A percentile compares a stretch with the other conserved stretches of the same genome.
Conservation (phyloP, 2,888 invertebrate species). For the Macroteleia sp. region DNA sequence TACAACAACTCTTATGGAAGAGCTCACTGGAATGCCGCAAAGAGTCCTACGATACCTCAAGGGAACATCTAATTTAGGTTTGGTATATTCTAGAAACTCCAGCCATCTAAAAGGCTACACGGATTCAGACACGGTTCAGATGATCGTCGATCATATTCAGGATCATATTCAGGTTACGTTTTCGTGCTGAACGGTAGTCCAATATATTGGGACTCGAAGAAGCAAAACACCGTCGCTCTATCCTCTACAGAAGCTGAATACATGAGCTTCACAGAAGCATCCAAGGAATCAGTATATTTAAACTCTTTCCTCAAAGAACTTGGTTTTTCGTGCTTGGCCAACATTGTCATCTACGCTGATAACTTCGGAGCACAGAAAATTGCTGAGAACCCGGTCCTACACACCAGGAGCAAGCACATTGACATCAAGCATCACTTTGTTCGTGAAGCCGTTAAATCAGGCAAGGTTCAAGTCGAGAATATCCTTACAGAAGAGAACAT, state of each 20-base stretch:
- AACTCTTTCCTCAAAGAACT: background rate
- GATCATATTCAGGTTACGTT: background rate
- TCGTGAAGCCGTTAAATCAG: background rate
- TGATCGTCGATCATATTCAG: background rate
- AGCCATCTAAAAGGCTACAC: background rate
- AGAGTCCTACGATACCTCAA: slow-evolving; percentile 10
- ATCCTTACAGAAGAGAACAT: background rate
- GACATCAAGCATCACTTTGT: slow-evolving; percentile 1
- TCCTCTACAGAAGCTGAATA: slow-evolving; percentile 4
- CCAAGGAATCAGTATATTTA: background rate
- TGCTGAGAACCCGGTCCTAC: background rate
- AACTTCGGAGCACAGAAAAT: background rate
- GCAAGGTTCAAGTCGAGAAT: background rate
- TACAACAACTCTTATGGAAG: slow-evolving; percentile 14
- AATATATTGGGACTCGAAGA: slow-evolving; percentile 4
- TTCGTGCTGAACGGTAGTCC: background rate
- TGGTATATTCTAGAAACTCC: background rate
- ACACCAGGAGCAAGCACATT: background rate
- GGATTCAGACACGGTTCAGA: slow-evolving; percentile 1
- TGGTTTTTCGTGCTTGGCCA: background rate
- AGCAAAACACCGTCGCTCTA: slow-evolving; percentile 2
- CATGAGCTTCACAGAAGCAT: background rate
- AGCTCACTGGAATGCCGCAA: slow-evolving; percentile 4
- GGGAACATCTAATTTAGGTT: slow-evolving; percentile 1
- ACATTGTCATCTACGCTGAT: background rate